Percentiles rank a stretch among this genome's conserved stretches.
phyloP scores from a whole-genome alignment of 2,888 invertebrate genomes.

The Drosophila imparisetae region DNA sequence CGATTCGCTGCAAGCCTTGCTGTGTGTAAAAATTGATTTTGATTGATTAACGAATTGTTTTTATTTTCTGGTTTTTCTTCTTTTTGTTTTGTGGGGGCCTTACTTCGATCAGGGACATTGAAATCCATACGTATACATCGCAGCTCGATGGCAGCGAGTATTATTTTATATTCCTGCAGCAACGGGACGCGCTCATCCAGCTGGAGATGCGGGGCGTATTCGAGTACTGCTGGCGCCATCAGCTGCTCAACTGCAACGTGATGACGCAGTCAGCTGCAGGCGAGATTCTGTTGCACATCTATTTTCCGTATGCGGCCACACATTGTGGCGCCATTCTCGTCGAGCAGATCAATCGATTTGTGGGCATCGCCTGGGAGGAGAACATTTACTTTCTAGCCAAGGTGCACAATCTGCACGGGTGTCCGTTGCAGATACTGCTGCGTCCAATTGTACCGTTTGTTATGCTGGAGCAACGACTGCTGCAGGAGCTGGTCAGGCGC shows the following conservation, averaged over 20 bases:
- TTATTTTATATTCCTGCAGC: constrained; percentile 65
- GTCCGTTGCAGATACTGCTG: constrained; percentile 52
- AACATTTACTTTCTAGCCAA: neutral
- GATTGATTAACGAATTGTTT: neutral
- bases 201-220: neutral
- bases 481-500: neutral
- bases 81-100: neutral
- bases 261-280: constrained; percentile 66
- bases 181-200: neutral
- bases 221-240: constrained; percentile 30
- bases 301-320: constrained; percentile 64
- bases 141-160: constrained; percentile 64
- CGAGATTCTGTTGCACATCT: constrained; percentile 67
- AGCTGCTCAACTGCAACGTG: constrained; percentile 73
- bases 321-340: constrained; percentile 43
- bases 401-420: constrained; percentile 27
- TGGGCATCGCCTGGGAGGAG: neutral
- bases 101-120: neutral
- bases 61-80: neutral
- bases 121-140: constrained; percentile 44
- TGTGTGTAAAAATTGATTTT: neutral
- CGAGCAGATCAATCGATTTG: neutral
- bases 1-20: constrained; percentile 66
- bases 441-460: constrained; percentile 21
- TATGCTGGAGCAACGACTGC: neutral